A percentile compares a stretch with the other conserved stretches of the same genome.
Conservation (phyloP, 1,140 invertebrate species). For the Solenopsis invicta region DNA sequence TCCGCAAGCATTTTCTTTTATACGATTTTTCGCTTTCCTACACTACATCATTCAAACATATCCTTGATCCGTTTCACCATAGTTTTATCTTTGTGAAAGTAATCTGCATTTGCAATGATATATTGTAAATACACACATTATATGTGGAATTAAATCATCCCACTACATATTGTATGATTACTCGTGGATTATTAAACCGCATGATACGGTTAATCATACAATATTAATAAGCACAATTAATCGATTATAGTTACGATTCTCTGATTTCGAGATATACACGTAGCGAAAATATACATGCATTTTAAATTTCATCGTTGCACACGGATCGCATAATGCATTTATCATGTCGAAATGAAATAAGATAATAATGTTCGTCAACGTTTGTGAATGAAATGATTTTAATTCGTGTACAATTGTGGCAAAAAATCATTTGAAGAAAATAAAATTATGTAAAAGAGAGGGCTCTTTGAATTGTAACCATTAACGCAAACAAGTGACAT, state of each 20-base stretch:
- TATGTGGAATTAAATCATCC: slow-evolving; percentile 26
- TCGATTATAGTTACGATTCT: background rate
- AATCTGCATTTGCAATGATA: slow-evolving; percentile 32
- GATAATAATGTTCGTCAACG: slow-evolving; percentile 1
- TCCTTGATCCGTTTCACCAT: background rate
- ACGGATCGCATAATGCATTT: background rate
- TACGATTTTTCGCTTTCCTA: background rate
- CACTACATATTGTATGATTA: slow-evolving; percentile 35
- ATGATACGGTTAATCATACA: slow-evolving; percentile 44
- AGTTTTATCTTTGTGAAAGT: background rate
- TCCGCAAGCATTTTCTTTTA: background rate
- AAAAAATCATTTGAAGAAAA: slow-evolving; percentile 5
- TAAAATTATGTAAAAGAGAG: slow-evolving; percentile 14
- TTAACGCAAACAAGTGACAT: background rate
- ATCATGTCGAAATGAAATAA: background rate
- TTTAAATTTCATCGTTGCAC: background rate
- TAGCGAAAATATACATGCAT: background rate
- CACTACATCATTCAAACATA: background rate
- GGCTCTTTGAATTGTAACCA: background rate
- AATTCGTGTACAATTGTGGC: background rate
- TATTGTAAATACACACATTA: background rate
- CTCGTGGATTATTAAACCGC: slow-evolving; percentile 40
- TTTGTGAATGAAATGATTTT: background rate
- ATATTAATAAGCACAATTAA: slow-evolving; percentile 41
- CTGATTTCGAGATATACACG: slow-evolving; percentile 8